A percentile compares a stretch with the other conserved stretches of the same genome.
Conservation (phyloP, 2,113 vertebrate species). For the Atherinomorus stipes region DNA sequence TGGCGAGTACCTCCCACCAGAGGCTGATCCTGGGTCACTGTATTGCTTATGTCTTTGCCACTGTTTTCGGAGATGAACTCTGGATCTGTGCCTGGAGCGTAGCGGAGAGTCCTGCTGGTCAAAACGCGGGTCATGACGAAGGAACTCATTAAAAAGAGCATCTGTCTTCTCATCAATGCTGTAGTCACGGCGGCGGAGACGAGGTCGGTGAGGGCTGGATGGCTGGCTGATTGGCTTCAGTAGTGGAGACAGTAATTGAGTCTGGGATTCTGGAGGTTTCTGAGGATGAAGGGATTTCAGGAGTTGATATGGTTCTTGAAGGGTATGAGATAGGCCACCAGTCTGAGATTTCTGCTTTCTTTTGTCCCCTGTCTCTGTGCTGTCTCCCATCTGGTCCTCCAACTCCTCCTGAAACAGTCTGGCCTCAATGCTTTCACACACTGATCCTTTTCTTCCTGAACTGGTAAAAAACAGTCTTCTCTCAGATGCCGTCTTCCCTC, state of each 20-base stretch:
- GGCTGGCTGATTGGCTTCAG: constrained; percentile 46
- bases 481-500: constrained; percentile 89
- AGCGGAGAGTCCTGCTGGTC: constrained; percentile 87
- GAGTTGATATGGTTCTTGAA: constrained; percentile 57
- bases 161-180: constrained; percentile 98
- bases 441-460: constrained; percentile 88
- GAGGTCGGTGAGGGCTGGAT: constrained; percentile 60
- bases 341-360: constrained; percentile 51
- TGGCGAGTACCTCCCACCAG: constrained; percentile 80
- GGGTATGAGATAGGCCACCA: constrained; percentile 17
- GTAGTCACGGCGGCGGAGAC: constrained; percentile 90
- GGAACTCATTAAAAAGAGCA: constrained; percentile 95
- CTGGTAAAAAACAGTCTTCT: constrained; percentile 90
- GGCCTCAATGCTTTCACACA: constrained; percentile 90
- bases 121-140: constrained; percentile 94
- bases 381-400: constrained; percentile 78
- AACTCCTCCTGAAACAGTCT: constrained; percentile 80
- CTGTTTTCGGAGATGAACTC: constrained; percentile 91
- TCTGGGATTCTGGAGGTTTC: constrained; percentile 52
- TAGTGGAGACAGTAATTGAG: constrained; percentile 51
- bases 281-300: constrained; percentile 53
- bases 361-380: constrained; percentile 28
- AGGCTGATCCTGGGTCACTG: constrained; percentile 89
- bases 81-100: constrained; percentile 87
- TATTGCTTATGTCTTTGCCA: constrained; percentile 96